Conservation (phyloP, 2,888 invertebrate genomes). For the Limnephilus rhombicus region DNA sequence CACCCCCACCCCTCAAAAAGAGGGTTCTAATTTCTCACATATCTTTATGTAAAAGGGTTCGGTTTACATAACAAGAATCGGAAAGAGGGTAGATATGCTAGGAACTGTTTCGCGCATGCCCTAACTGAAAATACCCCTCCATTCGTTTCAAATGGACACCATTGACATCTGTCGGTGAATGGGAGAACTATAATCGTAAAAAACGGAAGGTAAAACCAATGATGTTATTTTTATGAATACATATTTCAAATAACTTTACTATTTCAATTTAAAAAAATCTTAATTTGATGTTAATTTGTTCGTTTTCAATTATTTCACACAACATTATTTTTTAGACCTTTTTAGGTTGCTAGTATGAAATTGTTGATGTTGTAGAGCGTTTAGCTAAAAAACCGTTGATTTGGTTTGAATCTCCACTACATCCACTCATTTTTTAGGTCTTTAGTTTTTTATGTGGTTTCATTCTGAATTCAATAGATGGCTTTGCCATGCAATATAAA, state of each 20-base stretch:
- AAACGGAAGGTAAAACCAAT: constrained; percentile 13
- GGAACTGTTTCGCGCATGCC: constrained; percentile 57
- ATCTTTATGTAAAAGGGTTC: constrained; percentile 66
- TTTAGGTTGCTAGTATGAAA: neutral
- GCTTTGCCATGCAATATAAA: neutral
- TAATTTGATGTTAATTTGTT: no score
- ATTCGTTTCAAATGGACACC: neutral
- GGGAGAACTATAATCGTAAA: constrained; percentile 43
- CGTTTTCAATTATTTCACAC: no score
- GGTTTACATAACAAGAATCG: constrained; percentile 63
- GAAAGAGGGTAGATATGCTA: constrained; percentile 59
- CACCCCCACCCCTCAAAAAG: constrained; percentile 49
- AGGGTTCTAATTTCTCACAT: constrained; percentile 65
- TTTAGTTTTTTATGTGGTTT: constrained; percentile 45
- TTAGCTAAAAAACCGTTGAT: neutral
- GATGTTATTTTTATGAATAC: neutral
- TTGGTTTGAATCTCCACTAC: constrained; percentile 53
- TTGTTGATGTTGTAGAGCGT: neutral
- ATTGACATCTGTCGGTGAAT: constrained; percentile 53
- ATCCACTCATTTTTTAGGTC: constrained; percentile 26
- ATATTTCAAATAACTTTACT: no score
- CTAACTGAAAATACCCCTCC: neutral
- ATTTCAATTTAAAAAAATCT: no score
- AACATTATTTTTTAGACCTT: neutral
- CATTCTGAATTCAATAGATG: constrained; percentile 32